A percentile compares a stretch with the other conserved stretches of the same genome.
Conservation (phyloP, 1,140 invertebrate genomes). For the Mercenaria mercenaria region DNA sequence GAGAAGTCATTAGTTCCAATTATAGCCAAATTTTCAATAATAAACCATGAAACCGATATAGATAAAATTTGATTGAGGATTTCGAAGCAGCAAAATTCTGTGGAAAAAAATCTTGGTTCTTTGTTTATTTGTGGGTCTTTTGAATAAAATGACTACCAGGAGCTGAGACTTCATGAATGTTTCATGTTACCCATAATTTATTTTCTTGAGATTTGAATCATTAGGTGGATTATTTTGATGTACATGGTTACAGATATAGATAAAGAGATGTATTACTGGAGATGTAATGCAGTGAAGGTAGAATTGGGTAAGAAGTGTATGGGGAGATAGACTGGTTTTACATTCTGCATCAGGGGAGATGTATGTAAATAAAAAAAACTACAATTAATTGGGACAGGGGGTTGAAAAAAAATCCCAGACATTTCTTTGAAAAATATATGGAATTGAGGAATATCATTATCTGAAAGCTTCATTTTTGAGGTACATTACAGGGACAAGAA, state of each 20-base stretch:
- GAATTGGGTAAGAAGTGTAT: too few species aligned
- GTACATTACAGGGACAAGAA: too few species aligned
- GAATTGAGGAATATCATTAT: too few species aligned
- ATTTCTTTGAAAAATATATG: too few species aligned
- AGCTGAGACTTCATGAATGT: not conserved
- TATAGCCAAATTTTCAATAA: constrained; percentile 29
- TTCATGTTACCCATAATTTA: constrained; percentile 1
- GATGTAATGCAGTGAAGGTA: too few species aligned
- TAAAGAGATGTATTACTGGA: not conserved
- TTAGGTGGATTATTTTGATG: constrained; percentile 9
- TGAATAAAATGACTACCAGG: not conserved
- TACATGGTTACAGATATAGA: not conserved
- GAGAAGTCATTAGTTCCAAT: constrained; percentile 16
- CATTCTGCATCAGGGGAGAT: too few species aligned
- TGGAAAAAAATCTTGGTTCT: not conserved
- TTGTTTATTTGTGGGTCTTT: not conserved
- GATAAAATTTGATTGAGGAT: not conserved
- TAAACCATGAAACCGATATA: constrained; percentile 3
- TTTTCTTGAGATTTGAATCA: constrained; percentile 25
- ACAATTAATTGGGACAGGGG: too few species aligned
- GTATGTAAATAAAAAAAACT: too few species aligned
- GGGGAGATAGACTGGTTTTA: too few species aligned
- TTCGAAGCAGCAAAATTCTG: not conserved
- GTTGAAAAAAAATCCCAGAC: too few species aligned
- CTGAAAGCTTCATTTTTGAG: too few species aligned